Evolutionary conservation across 2,888 invertebrate genomes (phyloP).

Genomic region (Lissonota sp.): DNA sequence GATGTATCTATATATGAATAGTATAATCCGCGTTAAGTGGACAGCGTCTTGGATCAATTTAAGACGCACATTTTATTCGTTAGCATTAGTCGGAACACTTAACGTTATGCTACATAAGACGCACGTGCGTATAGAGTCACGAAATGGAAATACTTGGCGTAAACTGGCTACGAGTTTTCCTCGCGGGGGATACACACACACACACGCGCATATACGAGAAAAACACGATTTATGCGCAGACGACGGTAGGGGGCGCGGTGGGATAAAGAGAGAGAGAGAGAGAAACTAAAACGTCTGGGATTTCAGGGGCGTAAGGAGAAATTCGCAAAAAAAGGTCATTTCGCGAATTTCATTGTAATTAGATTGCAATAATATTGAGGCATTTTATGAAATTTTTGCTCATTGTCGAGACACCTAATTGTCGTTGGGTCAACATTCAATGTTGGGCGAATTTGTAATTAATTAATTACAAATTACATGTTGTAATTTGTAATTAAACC

Average conservation of each 20-base stretch:
- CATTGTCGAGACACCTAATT: too few relatives aligned
- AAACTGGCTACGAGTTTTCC: constrained; percentile 22
- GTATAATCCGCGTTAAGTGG: not conserved
- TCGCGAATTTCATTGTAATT: not conserved
- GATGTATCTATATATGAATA: not conserved
- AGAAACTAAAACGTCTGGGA: constrained; percentile 75
- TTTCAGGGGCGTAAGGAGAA: constrained; percentile 69
- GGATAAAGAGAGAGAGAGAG: not conserved
- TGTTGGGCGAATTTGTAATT: too few relatives aligned
- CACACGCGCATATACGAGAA: constrained; percentile 2
- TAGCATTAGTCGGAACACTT: not conserved
- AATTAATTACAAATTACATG: too few relatives aligned
- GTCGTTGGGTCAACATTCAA: too few relatives aligned
- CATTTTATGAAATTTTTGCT: too few relatives aligned
- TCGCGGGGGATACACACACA: constrained; percentile 7
- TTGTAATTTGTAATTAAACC: too few relatives aligned
- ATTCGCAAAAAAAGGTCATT: not conserved
- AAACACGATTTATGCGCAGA: constrained; percentile 35
- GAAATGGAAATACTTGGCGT: not conserved
- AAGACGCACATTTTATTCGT: not conserved
- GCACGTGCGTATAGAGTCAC: constrained; percentile 14
- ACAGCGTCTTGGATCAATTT: not conserved
- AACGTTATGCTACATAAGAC: constrained; percentile 12
- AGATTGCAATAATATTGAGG: not conserved
- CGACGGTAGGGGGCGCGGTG: not conserved